These are phyloP conservation scores for Clytia hemisphaerica DNA, from an alignment of 30 jellyfish, hydroid and myxozoan species.

Conservation along the genomic window DNA sequence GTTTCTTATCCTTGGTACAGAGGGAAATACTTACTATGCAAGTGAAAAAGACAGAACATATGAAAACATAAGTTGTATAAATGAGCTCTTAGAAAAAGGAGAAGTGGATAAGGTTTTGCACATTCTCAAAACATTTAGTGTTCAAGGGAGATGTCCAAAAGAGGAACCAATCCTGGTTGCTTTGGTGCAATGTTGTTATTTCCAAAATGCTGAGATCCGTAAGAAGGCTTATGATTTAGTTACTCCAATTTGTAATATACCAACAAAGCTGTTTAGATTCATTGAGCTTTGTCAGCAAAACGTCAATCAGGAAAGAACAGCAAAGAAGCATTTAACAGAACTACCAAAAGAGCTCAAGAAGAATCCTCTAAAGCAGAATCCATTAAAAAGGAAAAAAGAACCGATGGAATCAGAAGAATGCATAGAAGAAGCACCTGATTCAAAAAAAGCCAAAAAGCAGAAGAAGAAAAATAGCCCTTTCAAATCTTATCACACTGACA, in stretches of 20 bases:
- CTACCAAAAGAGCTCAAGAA: no score
- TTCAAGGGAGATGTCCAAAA: constrained; percentile 47
- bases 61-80: constrained; percentile 17
- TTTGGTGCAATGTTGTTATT: constrained; percentile 39
- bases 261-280: constrained; percentile 47
- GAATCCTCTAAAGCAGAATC: neutral
- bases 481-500: neutral
- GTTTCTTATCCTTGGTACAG: constrained; percentile 57
- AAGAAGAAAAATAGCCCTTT: constrained; percentile 18
- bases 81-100: constrained; percentile 11
- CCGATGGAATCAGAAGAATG: constrained; percentile 2
- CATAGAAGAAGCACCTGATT: constrained; percentile 5
- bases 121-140: constrained; percentile 27
- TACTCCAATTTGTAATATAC: constrained; percentile 30
- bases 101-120: constrained; percentile 33
- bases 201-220: constrained; percentile 12
- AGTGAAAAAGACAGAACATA: constrained; percentile 19
- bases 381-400: neutral
- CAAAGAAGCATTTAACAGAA: no score
- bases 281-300: constrained; percentile 16
- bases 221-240: constrained; percentile 33
- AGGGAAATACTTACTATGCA: constrained; percentile 44
- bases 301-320: neutral
- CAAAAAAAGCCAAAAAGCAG: constrained; percentile 37
- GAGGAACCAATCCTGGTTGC: constrained; percentile 36